Evolutionary conservation across 1,140 invertebrate species (phyloP).

Genomic region (Nasonia vitripennis): DNA sequence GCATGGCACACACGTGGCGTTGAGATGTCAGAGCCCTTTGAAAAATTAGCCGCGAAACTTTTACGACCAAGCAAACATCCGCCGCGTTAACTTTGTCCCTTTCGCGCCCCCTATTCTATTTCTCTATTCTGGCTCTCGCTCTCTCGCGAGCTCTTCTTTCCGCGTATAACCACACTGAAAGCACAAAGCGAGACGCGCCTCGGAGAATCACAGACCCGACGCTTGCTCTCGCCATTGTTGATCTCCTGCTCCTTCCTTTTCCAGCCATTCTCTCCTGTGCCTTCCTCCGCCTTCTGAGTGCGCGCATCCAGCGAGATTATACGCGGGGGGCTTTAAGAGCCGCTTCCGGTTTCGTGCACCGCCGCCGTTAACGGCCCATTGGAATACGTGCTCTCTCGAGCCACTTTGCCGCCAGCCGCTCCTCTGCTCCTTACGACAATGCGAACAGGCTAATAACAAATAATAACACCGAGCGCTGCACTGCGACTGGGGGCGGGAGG

Average conservation of each 20-base stretch:
- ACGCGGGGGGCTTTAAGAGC: conserved; percentile 30
- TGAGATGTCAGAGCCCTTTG: neutral
- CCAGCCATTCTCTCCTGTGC: neutral
- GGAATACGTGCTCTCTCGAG: conserved; percentile 30
- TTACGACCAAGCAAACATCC: neutral
- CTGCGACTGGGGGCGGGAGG: neutral
- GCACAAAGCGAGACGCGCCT: conserved; percentile 6
- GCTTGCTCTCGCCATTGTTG: conserved; percentile 15
- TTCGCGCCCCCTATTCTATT: conserved; percentile 4
- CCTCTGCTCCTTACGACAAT: neutral
- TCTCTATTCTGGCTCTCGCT: conserved; percentile 4
- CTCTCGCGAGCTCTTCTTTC: neutral
- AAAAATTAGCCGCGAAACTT: neutral
- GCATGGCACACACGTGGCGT: no score
- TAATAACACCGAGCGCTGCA: neutral
- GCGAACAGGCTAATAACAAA: conserved; percentile 34
- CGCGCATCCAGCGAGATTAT: conserved; percentile 18
- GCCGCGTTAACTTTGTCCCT: conserved; percentile 1
- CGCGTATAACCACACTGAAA: neutral
- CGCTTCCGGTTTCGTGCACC: conserved; percentile 34
- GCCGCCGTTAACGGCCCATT: conserved; percentile 30
- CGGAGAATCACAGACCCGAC: neutral
- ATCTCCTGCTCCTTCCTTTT: conserved; percentile 6
- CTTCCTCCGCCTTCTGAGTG: conserved; percentile 2
- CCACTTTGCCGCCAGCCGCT: neutral